Evolutionary conservation across 2,113 vertebrate genomes (phyloP).

Genomic region (Balaeniceps rex): DNA sequence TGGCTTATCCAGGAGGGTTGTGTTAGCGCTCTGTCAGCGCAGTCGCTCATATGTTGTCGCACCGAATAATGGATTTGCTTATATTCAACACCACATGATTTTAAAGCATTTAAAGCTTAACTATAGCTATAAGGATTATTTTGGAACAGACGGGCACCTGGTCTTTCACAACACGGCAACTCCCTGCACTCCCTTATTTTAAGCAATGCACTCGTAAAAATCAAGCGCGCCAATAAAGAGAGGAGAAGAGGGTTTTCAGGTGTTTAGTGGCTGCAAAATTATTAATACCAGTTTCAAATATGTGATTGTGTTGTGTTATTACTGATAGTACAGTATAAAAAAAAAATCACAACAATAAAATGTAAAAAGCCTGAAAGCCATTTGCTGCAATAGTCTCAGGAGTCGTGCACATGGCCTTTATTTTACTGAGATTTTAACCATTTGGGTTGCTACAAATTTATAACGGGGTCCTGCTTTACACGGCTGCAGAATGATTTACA

Average conservation of each 20-base stretch:
- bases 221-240: neutral
- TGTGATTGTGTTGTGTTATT: neutral
- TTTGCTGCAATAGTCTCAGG: neutral
- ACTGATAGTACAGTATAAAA: neutral
- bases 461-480: neutral
- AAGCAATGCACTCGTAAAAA: neutral
- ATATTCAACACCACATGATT: neutral
- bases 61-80: neutral
- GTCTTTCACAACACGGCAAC: neutral
- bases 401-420: neutral
- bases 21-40: neutral
- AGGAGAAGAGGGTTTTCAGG: neutral
- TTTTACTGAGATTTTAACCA: neutral
- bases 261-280: conserved; percentile 35
- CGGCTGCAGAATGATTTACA: neutral
- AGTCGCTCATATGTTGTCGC: neutral
- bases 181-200: neutral
- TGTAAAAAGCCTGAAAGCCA: neutral
- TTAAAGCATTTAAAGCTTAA: neutral
- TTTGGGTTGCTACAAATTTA: neutral
- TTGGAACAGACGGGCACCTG: neutral
- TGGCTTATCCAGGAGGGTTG: neutral
- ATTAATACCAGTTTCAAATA: conserved; percentile 3
- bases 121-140: neutral
- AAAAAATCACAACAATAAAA: neutral